Base-by-base conservation (phyloP, 2,113 vertebrate genomes). In the Nansenia antarctica region DNA sequence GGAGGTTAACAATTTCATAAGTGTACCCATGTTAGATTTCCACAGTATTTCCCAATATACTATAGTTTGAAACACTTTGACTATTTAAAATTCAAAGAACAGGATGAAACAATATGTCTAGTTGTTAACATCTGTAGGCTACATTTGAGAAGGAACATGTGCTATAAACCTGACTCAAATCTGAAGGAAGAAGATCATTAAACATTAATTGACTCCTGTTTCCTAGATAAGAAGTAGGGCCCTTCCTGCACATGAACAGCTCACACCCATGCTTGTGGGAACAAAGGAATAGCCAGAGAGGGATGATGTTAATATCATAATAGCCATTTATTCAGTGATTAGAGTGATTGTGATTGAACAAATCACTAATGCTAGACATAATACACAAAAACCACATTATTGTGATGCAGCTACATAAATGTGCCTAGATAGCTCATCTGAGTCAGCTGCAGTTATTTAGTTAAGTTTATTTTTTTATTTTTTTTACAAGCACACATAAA, bases 181-280 rank as follows among this genome's bases (percentile, higher is more conserved):
- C 39, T 42, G 9, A 31, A 55, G 29, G 32, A 14, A 72, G 63
- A 63, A 66, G 35, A 11, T 2, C 30, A n/a, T n/a, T 63, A 22
- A 37, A 2, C 3, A 26, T 37, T 69, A 42, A 32, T 71, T 24
- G 1, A 65, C 27, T 35, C 20, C 22, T 0, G 2, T 71, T 79
- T 77, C 30, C 66, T 59, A 26, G 75, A 69, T 15, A 74, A 45
- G 55, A 66, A 30, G 59, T 59, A 1, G 2, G 64, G 24, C 35
- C 7, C 58, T 85, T 86, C 82, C 84, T 82, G 62, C 15, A 71
- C n/a, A 0, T 8, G 26, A 2, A 54, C 58, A 4, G 15, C 68
- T 55, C 54, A 82, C 82, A 84, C 81, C 72, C 35, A 52, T n/a
- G 29, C 34, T 87, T 69, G 39, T 12, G 55, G 76, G 61, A 88